Evolutionary conservation across 2,797 vertebrate genomes (phyloP).

Genomic region (Megalops cyprinoides): DNA sequence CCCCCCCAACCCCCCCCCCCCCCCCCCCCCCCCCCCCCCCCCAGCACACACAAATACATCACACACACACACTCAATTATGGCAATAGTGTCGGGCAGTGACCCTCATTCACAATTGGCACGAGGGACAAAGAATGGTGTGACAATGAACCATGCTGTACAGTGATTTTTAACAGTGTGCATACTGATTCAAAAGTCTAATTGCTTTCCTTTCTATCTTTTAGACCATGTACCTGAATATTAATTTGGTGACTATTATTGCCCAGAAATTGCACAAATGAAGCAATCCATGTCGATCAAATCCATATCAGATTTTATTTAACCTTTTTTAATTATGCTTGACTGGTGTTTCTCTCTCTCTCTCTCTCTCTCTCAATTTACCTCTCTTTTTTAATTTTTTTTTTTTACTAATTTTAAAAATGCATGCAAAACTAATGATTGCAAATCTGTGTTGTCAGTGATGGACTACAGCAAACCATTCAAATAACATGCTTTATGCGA

Average conservation of each 20-base stretch:
- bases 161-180: slow-evolving; percentile 35
- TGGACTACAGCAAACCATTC: neutral
- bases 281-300: slow-evolving; percentile 39
- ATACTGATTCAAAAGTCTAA: slow-evolving; percentile 43
- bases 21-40: neutral
- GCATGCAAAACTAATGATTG: no score
- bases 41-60: no score
- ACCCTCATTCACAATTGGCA: neutral
- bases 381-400: no score
- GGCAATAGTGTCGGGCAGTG: neutral
- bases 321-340: no score
- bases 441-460: neutral
- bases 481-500: neutral
- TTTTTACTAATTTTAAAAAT: no score
- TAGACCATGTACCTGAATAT: slow-evolving; percentile 40
- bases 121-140: neutral
- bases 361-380: no score
- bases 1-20: neutral
- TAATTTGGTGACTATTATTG: slow-evolving; percentile 43
- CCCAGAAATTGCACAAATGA: slow-evolving; percentile 37
- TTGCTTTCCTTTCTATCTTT: slow-evolving; percentile 31
- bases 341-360: no score
- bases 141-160: slow-evolving; percentile 1
- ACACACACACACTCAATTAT: no score
- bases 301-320: slow-evolving; percentile 29